Conservation (phyloP, 2,888 invertebrate genomes). For the Dynastes maya region DNA sequence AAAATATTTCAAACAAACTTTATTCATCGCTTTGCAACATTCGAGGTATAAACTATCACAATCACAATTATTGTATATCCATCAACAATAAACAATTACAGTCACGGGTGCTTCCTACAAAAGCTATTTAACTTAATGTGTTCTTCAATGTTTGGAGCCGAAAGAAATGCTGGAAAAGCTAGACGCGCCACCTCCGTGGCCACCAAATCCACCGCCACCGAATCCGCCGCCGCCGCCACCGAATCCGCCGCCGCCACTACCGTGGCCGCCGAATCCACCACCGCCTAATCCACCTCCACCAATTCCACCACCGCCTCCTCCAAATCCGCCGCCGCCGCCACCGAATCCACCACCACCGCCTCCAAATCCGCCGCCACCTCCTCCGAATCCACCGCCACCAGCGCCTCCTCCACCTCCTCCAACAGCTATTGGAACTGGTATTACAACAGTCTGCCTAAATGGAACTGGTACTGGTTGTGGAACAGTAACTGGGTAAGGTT, state of each 20-base stretch:
- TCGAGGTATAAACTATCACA: too few species aligned
- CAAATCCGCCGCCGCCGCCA: constrained; percentile 34
- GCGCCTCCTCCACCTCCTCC: constrained; percentile 66
- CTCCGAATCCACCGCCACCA: constrained; percentile 51
- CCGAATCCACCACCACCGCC: constrained; percentile 55
- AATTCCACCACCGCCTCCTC: constrained; percentile 34
- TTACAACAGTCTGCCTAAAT: constrained; percentile 71
- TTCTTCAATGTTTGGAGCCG: constrained; percentile 51
- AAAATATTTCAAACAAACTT: too few species aligned
- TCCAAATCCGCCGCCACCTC: constrained; percentile 55
- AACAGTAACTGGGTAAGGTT: constrained; percentile 73
- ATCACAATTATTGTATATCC: too few species aligned
- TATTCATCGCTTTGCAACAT: too few species aligned
- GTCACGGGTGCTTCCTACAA: background rate
- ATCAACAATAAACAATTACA: too few species aligned
- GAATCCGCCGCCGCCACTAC: constrained; percentile 26
- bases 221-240: constrained; percentile 24
- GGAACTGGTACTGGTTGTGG: constrained; percentile 71
- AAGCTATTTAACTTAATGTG: background rate
- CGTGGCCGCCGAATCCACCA: constrained; percentile 24
- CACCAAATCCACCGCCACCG: constrained; percentile 35
- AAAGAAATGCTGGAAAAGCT: constrained; percentile 61
- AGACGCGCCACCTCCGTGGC: constrained; percentile 64
- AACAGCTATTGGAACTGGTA: constrained; percentile 73
- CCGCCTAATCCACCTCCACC: constrained; percentile 50